Evolutionary conservation across 1,140 invertebrate species (phyloP).

Genomic region (Euwallacea fornicatus): DNA sequence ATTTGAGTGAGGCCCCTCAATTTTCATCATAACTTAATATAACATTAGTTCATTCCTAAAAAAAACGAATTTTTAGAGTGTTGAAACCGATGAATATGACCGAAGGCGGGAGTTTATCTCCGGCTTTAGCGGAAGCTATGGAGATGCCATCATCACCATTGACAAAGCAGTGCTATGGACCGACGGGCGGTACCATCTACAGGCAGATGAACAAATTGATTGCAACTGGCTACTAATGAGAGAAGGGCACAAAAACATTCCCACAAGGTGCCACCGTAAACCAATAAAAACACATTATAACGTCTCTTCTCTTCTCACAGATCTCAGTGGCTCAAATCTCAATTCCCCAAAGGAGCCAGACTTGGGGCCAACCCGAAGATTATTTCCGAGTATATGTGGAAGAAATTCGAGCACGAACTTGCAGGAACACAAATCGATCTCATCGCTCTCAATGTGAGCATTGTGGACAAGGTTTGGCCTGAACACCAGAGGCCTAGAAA

Average conservation of each 20-base stretch:
- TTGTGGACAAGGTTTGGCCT: slow-evolving; percentile 83
- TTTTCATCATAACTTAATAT: neutral
- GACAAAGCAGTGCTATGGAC: slow-evolving; percentile 86
- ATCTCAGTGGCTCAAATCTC: slow-evolving; percentile 66
- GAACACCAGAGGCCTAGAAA: slow-evolving; percentile 61
- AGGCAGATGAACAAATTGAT: slow-evolving; percentile 74
- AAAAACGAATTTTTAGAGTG: slow-evolving; percentile 56
- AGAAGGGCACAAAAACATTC: slow-evolving; percentile 61
- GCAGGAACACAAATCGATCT: slow-evolving; percentile 62
- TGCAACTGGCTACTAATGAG: slow-evolving; percentile 83
- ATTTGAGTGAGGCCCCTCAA: neutral
- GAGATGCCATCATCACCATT: slow-evolving; percentile 75
- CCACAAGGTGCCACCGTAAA: slow-evolving; percentile 52
- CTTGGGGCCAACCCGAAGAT: slow-evolving; percentile 84
- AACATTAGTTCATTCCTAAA: neutral
- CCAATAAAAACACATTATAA: neutral
- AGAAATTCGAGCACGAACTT: slow-evolving; percentile 59
- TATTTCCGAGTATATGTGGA: slow-evolving; percentile 64
- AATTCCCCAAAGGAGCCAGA: slow-evolving; percentile 64
- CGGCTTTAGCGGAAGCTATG: slow-evolving; percentile 84
- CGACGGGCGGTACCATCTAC: slow-evolving; percentile 80
- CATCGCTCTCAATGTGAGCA: slow-evolving; percentile 68
- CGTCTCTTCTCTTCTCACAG: slow-evolving; percentile 43
- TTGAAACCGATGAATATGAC: slow-evolving; percentile 72
- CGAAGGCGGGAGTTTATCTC: slow-evolving; percentile 78